Evolutionary conservation across 2,113 vertebrate genomes (phyloP).

Genomic region (Trichomycterus rosablanca): DNA sequence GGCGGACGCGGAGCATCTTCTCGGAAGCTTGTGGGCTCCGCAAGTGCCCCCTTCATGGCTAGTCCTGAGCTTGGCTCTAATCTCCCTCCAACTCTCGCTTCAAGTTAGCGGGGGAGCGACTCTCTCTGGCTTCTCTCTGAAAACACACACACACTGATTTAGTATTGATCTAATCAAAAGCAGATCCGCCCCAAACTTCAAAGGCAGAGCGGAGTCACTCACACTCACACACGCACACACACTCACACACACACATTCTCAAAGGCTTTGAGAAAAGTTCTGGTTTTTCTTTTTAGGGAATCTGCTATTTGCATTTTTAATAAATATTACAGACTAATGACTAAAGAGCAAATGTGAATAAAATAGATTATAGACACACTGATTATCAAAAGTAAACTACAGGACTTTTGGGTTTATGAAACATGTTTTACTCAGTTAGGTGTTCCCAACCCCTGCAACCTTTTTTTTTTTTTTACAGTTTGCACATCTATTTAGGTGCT

Average conservation of each 20-base stretch:
- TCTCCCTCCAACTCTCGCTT: conserved; percentile 82
- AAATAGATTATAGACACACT: no score
- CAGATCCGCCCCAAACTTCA: conserved; percentile 91
- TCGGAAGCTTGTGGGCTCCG: conserved; percentile 90
- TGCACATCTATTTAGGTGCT: no score
- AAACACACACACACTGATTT: conserved; percentile 52
- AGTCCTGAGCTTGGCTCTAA: conserved; percentile 70
- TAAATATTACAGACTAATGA: no score
- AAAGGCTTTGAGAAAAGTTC: neutral
- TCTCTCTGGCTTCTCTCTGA: conserved; percentile 84
- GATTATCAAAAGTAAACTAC: no score
- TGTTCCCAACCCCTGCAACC: no score
- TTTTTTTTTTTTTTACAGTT: no score
- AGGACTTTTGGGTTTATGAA: no score
- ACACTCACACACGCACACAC: neutral
- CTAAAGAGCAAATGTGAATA: no score
- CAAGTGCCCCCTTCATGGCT: conserved; percentile 89
- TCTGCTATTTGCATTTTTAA: no score
- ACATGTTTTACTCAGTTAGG: no score
- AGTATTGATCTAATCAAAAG: conserved; percentile 96
- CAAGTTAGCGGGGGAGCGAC: conserved; percentile 91
- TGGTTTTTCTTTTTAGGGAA: no score
- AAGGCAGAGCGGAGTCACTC: conserved; percentile 78
- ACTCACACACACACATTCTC: neutral
- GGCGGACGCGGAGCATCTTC: conserved; percentile 97